A percentile compares a stretch with the other conserved stretches of the same genome.
phyloP scores from a whole-genome alignment of 2,113 vertebrate species.

The Cynoglossus semilaevis region DNA sequence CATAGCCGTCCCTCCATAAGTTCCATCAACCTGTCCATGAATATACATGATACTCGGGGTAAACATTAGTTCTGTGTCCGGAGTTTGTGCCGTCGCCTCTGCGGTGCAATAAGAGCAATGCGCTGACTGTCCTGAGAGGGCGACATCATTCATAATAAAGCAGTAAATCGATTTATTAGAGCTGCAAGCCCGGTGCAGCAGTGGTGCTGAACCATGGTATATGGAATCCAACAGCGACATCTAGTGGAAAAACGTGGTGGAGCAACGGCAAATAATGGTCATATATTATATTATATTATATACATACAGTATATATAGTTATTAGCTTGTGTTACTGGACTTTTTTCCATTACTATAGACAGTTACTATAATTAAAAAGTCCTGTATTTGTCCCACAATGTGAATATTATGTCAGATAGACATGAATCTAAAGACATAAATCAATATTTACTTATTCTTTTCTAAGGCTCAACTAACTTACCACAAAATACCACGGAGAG shows the following conservation, averaged over 20 bases:
- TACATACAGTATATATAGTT: too few species aligned
- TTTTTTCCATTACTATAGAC: too few species aligned
- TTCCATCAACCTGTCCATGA: conserved; percentile 72
- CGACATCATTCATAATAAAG: conserved; percentile 43
- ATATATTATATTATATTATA: too few species aligned
- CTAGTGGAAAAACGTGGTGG: conserved; percentile 50
- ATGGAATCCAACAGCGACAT: conserved; percentile 59
- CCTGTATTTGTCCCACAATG: too few species aligned
- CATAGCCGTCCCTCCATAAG: conserved; percentile 66
- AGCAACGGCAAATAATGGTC: too few species aligned
- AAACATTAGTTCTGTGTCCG: conserved; percentile 53
- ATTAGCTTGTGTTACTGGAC: too few species aligned
- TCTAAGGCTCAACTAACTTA: too few species aligned
- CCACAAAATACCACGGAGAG: too few species aligned
- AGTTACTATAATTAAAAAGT: too few species aligned
- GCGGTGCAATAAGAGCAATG: conserved; percentile 54
- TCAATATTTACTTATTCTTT: too few species aligned
- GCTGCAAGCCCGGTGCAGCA: conserved; percentile 25
- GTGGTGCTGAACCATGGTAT: conserved; percentile 1
- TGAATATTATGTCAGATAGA: too few species aligned
- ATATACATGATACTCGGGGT: conserved; percentile 67
- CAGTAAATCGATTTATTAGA: conserved; percentile 41
- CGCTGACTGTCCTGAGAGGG: conserved; percentile 40
- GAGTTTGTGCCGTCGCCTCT: conserved; percentile 62
- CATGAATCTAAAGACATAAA: too few species aligned